A percentile compares a stretch with the other conserved stretches of the same genome.
Evolutionary conservation across 2,888 invertebrate species (phyloP).

Genomic region (Epiblema foenella): DNA sequence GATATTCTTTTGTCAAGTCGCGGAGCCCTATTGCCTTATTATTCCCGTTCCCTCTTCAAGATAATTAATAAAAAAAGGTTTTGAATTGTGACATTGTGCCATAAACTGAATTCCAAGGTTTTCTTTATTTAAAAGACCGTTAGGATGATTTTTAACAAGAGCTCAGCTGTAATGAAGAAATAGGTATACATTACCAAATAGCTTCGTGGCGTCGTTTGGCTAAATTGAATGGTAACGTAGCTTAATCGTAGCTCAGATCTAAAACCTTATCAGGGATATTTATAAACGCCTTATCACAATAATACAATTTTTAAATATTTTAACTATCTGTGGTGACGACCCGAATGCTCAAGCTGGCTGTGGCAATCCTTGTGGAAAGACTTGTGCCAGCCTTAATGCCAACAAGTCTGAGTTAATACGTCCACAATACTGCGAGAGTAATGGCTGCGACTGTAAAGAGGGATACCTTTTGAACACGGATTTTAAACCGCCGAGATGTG

Average conservation of each 20-base stretch:
- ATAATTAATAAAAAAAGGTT: too few species aligned
- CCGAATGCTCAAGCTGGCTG: conserved; percentile 32
- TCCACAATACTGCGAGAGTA: conserved; percentile 20
- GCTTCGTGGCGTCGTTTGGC: too few species aligned
- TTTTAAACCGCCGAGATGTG: conserved; percentile 27
- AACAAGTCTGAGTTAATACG: conserved; percentile 31
- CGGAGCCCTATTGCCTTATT: not conserved
- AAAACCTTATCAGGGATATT: too few species aligned
- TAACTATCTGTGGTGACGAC: conserved; percentile 30
- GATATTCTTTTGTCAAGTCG: not conserved
- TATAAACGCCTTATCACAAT: not conserved
- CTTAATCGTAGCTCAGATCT: too few species aligned
- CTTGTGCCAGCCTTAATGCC: conserved; percentile 8
- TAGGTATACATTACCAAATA: too few species aligned
- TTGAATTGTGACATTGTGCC: too few species aligned
- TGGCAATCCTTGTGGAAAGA: conserved; percentile 36
- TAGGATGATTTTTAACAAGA: not conserved
- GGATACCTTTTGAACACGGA: conserved; percentile 29
- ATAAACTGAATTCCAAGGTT: too few species aligned
- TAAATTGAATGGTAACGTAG: too few species aligned
- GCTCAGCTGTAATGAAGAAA: not conserved
- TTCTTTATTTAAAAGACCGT: not conserved
- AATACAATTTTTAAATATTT: not conserved
- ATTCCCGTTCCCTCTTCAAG: not conserved
- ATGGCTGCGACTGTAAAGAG: conserved; percentile 36